Conservation (phyloP, 2,113 vertebrate genomes). For the Cygnus atratus region DNA sequence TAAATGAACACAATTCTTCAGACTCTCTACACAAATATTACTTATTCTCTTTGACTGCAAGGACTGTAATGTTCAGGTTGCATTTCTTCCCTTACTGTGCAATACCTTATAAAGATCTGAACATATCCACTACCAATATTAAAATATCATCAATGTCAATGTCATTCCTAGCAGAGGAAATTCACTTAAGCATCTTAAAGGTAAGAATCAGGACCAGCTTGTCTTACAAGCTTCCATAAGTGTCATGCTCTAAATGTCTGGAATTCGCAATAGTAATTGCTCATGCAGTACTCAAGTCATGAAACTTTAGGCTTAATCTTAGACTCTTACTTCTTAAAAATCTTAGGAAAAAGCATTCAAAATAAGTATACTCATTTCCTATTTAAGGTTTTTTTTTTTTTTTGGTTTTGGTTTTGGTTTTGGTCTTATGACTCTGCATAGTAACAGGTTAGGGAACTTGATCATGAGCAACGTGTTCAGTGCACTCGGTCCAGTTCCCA, state of each 20-base stretch:
- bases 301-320: neutral
- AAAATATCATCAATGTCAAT: neutral
- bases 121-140: neutral
- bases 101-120: neutral
- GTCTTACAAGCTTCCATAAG: neutral
- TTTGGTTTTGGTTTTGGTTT: too few species aligned
- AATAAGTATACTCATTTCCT: neutral
- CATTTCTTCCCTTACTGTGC: neutral
- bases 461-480: neutral
- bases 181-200: neutral
- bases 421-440: neutral
- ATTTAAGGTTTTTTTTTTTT: neutral
- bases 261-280: neutral
- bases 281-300: neutral
- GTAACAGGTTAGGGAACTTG: neutral
- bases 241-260: neutral
- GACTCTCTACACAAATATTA: neutral
- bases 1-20: neutral
- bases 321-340: neutral
- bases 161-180: neutral
- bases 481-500: constrained; percentile 12
- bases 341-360: neutral
- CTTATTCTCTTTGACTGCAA: neutral
- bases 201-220: neutral
- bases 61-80: neutral